Percentiles rank a stretch among this genome's conserved stretches.
Conservation (phyloP, 2,888 invertebrate species). For the Pandemis corylana region DNA sequence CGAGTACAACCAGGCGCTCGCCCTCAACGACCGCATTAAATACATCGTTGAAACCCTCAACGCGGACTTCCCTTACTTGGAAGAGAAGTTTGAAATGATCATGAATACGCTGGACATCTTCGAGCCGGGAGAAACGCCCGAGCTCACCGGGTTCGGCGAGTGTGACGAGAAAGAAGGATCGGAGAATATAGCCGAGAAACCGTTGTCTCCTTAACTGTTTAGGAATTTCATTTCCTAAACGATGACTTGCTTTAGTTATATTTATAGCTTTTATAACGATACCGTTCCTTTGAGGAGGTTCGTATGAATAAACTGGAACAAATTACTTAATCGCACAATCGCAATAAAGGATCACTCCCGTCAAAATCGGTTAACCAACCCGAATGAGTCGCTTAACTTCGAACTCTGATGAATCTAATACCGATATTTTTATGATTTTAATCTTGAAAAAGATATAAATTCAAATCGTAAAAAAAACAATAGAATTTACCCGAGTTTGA, state of each 20-base stretch:
- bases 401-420: too few species aligned
- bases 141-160: conserved; percentile 53
- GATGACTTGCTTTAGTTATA: not conserved
- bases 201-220: conserved; percentile 49
- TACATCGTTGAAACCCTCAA: conserved; percentile 84
- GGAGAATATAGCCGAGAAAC: conserved; percentile 62
- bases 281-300: not conserved
- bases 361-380: too few species aligned
- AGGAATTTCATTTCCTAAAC: not conserved
- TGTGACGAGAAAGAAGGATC: conserved; percentile 45
- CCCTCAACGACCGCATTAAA: conserved; percentile 77
- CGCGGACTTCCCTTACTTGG: conserved; percentile 86
- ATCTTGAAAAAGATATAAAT: too few species aligned
- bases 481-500: too few species aligned
- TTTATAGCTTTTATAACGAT: not conserved
- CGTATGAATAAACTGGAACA: not conserved
- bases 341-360: too few species aligned
- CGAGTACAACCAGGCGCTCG: conserved; percentile 82
- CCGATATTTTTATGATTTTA: too few species aligned
- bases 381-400: too few species aligned
- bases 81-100: conserved; percentile 68
- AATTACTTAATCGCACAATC: not conserved
- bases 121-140: conserved; percentile 62
- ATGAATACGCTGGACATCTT: conserved; percentile 80
- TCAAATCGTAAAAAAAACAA: too few species aligned